Base-by-base conservation (phyloP, 2,888 invertebrate species). In the Dione juno region DNA sequence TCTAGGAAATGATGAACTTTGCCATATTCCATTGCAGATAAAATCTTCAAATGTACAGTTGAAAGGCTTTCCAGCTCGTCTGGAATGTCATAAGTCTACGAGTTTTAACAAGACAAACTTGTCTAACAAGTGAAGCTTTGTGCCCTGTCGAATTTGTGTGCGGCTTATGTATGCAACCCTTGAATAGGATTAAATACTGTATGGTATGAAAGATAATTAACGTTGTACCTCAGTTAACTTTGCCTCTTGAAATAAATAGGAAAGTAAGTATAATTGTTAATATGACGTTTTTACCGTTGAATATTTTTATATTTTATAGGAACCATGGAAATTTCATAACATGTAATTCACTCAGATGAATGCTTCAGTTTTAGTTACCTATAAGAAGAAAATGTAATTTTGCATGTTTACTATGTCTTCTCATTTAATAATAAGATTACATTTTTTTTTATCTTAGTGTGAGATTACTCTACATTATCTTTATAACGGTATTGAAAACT, bases 61-160 rank as follows among this genome's bases (percentile, higher is more conserved):
- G 75, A 77, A 75, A 77, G 77, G 74, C 77, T 75, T 76, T 70
- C 76, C 77, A 76, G 78, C 78, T 75, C 78, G 78, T 80, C 80
- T 77, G 77, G 76, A 78, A 79, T 77, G 81, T 80, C 81, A 81
- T 80, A 77, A 80, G 80, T 78, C 76, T 74, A 72, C 70, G 81
- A 84, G 82, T 86, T 85, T 83, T 87, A 87, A 87, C 88, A 86
- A 87, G 87, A 82, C 84, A 84, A 87, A 87, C 86, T 87, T 86
- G 77, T 78, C 85, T 87, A 87, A 86, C 87, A 87, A 86, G 85
- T 86, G 82, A 77, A 69, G 78, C 75, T 78, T 81, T 79, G 79
- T 80, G 81, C 80, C 79, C 71, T 67, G 68, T 68, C 66, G 81
- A 82, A 84, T 84, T 83, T 84, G 79, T 87, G 87, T 87, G 85